Evolutionary conservation across 2,113 vertebrate species (phyloP), one percentile per base, ranked within the genome.

Genomic region (Forbesichthys agassizii): DNA sequence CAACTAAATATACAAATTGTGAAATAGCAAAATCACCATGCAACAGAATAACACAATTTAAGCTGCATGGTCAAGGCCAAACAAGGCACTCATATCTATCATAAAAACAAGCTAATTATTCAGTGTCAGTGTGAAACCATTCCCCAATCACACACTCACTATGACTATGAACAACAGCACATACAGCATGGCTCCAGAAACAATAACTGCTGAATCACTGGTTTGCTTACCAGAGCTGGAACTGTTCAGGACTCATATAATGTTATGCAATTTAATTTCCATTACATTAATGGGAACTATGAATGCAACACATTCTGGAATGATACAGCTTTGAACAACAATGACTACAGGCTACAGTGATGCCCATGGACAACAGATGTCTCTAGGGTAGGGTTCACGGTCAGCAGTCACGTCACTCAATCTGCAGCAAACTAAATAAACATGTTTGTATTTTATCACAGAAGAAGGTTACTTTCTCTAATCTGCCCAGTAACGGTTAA

Each of bases 401-500:
- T 64, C 68, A 69, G 72, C 73, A 83, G 79, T 64, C 80, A 62
- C 78, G 75, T 66, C 80, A 76, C 71, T 80, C 72, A 53, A 27
- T 84, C 74, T 66, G 68, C 76, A 11, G 74, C 48, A 67, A 82
- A 88, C 75, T 78, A 69, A 82, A 87, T 4, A 89, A 78, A 89
- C 80, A 69, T 48, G 18, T 42, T 42, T 42, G 36, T 42, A 82
- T 79, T 82, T 77, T 18, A 81, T 78, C 75, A 76, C 81, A 88
- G 76, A 90, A 91, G 78, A 88, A 84, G 88, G 85, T 83, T 90
- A 75, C 79, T 75, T 71, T 65, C 51, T 74, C 77, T 78, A 84
- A 82, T 93, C 91, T 93, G 90, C 91, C 90, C 90, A 42, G 92
- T 90, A 92, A 93, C 93, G 86, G 87, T 86, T 84, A 18, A 83